A percentile compares a stretch with the other conserved stretches of the same genome.
These are phyloP conservation scores for Schlechtendalia chinensis DNA, from an alignment of 1,140 invertebrate species.

Conservation along the genomic window DNA sequence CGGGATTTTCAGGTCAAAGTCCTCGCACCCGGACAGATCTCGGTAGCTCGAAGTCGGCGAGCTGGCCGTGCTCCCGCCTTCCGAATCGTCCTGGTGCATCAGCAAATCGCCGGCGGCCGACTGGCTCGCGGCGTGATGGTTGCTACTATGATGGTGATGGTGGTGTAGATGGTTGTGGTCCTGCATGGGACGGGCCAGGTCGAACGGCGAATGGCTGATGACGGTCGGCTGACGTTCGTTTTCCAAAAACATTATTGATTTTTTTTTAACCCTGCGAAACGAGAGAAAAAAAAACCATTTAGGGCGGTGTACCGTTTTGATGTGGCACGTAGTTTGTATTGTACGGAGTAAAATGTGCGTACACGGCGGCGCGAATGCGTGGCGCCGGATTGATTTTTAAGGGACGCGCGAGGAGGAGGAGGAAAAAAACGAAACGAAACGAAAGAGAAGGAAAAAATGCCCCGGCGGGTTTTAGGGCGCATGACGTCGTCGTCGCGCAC, in stretches of 20 bases:
- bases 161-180: conserved; percentile 12
- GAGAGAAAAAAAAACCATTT: not conserved
- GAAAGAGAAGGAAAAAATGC: conserved; percentile 27
- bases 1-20: conserved; percentile 39
- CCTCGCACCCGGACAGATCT: conserved; percentile 32
- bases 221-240: conserved; percentile 34
- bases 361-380: not conserved
- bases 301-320: not conserved
- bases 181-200: not conserved
- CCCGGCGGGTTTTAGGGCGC: conserved; percentile 24
- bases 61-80: conserved; percentile 30
- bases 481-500: conserved; percentile 23
- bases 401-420: not conserved
- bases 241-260: conserved; percentile 43
- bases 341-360: not conserved
- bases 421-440: not conserved
- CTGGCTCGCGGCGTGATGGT: not conserved
- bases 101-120: not conserved
- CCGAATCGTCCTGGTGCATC: conserved; percentile 31
- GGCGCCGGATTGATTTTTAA: conserved; percentile 42
- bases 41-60: conserved; percentile 39
- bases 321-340: not conserved
- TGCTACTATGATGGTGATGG: not conserved
- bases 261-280: conserved; percentile 24
- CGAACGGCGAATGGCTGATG: conserved; percentile 21